Evolutionary conservation across 1,140 invertebrate species (phyloP).

Genomic region (Drosophila carrolli): DNA sequence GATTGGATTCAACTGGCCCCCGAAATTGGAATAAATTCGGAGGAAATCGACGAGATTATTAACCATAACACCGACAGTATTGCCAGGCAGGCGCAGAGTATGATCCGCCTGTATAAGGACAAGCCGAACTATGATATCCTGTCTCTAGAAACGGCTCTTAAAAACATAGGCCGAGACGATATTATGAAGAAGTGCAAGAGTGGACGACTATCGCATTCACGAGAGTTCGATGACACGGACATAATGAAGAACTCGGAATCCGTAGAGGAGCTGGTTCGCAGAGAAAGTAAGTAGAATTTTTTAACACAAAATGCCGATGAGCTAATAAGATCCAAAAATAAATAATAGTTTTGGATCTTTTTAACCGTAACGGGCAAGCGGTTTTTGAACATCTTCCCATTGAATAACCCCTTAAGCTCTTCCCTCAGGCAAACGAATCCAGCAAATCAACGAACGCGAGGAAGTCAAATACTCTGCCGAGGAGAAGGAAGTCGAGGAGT

Average conservation of each 20-base stretch:
- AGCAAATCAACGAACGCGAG: slow-evolving; percentile 86
- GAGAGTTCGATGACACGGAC: slow-evolving; percentile 88
- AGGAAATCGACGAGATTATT: slow-evolving; percentile 95
- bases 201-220: slow-evolving; percentile 75
- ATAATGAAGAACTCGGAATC: slow-evolving; percentile 90
- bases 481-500: slow-evolving; percentile 88
- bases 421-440: slow-evolving; percentile 78
- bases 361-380: not conserved
- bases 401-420: slow-evolving; percentile 10
- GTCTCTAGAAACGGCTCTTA: slow-evolving; percentile 94
- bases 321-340: not conserved
- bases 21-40: slow-evolving; percentile 93
- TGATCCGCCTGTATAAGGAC: slow-evolving; percentile 92
- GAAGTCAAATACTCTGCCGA: slow-evolving; percentile 90
- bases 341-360: not conserved
- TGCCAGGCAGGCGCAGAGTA: slow-evolving; percentile 95
- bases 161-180: slow-evolving; percentile 95
- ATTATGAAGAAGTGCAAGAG: slow-evolving; percentile 95
- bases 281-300: slow-evolving; percentile 78
- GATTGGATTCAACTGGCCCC: slow-evolving; percentile 96
- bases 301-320: not conserved
- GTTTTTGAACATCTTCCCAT: not conserved
- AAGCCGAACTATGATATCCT: slow-evolving; percentile 87
- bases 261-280: slow-evolving; percentile 86
- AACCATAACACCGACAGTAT: slow-evolving; percentile 93